These are phyloP conservation scores for Phylloscopus collybita DNA, from an alignment of 2,797 vertebrate genomes.

Conservation along the genomic window DNA sequence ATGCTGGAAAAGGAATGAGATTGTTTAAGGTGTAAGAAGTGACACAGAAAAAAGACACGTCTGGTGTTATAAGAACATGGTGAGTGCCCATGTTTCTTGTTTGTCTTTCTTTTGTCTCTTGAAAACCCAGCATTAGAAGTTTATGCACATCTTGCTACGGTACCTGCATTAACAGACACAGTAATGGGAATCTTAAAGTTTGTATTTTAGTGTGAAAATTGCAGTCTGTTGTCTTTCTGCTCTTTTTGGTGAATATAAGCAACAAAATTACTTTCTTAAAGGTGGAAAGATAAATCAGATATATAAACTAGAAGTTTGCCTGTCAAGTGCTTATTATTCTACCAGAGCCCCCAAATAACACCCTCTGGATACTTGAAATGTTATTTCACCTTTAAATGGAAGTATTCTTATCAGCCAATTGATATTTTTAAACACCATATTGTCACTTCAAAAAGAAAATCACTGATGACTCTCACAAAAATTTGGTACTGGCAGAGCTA, in stretches of 20 bases:
- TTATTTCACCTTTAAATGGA: constrained; percentile 11
- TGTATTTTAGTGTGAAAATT: background rate
- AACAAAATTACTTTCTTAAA: background rate
- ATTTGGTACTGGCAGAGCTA: background rate
- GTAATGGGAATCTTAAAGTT: background rate
- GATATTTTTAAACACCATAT: background rate
- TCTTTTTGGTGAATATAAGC: background rate
- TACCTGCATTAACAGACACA: background rate
- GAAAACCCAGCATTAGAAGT: background rate
- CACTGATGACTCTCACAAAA: background rate
- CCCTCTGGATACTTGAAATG: background rate
- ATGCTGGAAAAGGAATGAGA: background rate
- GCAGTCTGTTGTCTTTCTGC: background rate
- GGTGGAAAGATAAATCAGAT: background rate
- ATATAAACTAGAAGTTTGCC: background rate
- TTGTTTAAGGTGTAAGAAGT: background rate
- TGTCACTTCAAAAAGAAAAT: background rate
- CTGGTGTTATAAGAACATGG: background rate
- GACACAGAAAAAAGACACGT: background rate
- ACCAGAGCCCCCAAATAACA: background rate
- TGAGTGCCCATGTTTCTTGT: background rate
- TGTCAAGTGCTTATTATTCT: background rate
- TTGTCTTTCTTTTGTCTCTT: background rate
- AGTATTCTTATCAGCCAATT: background rate
- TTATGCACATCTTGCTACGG: background rate